A percentile compares a stretch with the other conserved stretches of the same genome.
These are phyloP conservation scores for Sarcophaga carnaria DNA, from an alignment of 2,888 invertebrate species.

Conservation along the genomic window DNA sequence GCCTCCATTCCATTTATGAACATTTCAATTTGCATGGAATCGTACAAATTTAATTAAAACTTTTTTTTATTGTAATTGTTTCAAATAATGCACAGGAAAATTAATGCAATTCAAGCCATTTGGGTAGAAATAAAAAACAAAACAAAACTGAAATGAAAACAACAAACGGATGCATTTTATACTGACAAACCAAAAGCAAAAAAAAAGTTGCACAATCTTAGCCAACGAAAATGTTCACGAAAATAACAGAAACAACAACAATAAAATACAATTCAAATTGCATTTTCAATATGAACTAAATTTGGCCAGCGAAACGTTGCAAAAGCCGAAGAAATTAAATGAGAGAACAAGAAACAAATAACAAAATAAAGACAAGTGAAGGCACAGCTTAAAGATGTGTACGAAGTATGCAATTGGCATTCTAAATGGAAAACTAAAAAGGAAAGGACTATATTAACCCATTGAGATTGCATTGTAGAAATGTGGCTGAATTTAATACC, in stretches of 20 bases:
- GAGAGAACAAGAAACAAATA: background rate
- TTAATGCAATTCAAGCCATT: slow-evolving; percentile 15
- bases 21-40: too few relatives aligned
- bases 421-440: background rate
- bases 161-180: slow-evolving; percentile 37
- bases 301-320: slow-evolving; percentile 23
- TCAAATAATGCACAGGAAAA: slow-evolving; percentile 20
- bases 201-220: background rate
- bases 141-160: slow-evolving; percentile 2
- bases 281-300: slow-evolving; percentile 34
- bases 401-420: background rate
- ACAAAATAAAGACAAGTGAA: slow-evolving; percentile 10
- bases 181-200: slow-evolving; percentile 8
- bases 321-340: background rate
- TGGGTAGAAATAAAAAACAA: background rate
- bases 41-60: slow-evolving; percentile 35
- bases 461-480: background rate
- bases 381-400: background rate
- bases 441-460: background rate
- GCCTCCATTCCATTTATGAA: background rate
- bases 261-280: slow-evolving; percentile 34
- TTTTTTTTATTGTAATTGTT: background rate
- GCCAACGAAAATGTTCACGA: too few relatives aligned
- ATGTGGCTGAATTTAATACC: too few relatives aligned
- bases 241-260: slow-evolving; percentile 13